Conservation (phyloP, 2,797 vertebrate genomes). For the Pteronotus mesoamericanus region DNA sequence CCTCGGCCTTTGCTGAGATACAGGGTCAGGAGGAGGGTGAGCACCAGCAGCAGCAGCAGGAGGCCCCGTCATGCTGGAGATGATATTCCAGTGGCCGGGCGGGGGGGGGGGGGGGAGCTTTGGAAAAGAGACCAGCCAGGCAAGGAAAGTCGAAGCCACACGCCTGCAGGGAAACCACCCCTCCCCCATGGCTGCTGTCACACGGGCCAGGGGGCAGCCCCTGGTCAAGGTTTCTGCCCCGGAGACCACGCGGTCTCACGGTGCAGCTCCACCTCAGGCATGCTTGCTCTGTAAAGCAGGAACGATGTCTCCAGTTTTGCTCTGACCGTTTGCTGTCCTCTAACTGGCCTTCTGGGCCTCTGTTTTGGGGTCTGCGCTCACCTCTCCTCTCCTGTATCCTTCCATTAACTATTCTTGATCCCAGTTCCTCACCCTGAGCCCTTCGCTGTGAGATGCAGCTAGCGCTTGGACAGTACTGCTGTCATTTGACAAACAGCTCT, state of each 20-base stretch:
- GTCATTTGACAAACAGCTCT: background rate
- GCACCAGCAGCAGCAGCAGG: background rate
- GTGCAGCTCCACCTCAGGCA: background rate
- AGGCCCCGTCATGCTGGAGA: background rate
- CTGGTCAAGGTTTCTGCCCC: background rate
- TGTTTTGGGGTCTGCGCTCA: background rate
- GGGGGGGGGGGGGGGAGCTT: too few species aligned
- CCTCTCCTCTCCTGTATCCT: background rate
- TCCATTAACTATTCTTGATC: background rate
- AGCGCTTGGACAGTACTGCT: background rate
- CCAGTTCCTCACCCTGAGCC: background rate
- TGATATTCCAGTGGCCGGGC: background rate
- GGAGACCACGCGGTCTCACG: fast-evolving
- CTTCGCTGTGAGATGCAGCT: background rate
- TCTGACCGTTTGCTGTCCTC: background rate
- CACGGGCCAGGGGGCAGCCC: background rate
- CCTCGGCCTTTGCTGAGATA: background rate
- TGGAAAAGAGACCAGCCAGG: background rate
- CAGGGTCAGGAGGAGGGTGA: background rate
- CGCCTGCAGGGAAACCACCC: background rate
- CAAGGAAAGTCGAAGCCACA: background rate
- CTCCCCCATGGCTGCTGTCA: background rate
- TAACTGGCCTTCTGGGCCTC: background rate
- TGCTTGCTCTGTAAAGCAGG: background rate
- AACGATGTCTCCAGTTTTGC: background rate